A percentile compares a stretch with the other conserved stretches of the same genome.
Evolutionary conservation across 2,797 vertebrate genomes (phyloP).

Genomic region (Remorina albescens): DNA sequence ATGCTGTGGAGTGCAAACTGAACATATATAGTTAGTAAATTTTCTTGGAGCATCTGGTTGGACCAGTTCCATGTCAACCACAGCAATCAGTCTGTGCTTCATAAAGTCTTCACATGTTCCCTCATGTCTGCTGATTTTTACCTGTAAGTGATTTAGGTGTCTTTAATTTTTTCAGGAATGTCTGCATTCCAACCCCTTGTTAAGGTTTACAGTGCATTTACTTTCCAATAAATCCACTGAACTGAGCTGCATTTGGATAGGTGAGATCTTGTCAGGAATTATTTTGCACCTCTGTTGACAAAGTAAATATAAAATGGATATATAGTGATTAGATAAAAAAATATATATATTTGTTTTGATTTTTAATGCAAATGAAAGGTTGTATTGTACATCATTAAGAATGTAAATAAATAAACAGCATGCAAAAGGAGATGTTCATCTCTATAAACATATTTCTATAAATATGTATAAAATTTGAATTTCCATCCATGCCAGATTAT

Average conservation of each 20-base stretch:
- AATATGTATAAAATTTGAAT: not conserved
- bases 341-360: not conserved
- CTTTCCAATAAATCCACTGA: constrained; percentile 65
- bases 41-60: constrained; percentile 40
- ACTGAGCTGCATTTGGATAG: constrained; percentile 37
- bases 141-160: constrained; percentile 68
- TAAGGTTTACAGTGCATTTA: constrained; percentile 70
- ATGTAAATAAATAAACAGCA: not conserved
- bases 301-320: constrained; percentile 44
- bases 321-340: constrained; percentile 22
- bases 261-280: constrained; percentile 44
- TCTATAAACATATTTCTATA: not conserved
- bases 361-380: not conserved
- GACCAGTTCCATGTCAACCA: constrained; percentile 47
- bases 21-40: constrained; percentile 22
- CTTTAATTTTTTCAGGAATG: constrained; percentile 72
- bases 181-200: constrained; percentile 71
- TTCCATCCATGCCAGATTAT: no score
- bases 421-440: not conserved
- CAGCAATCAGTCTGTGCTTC: constrained; percentile 54
- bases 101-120: constrained; percentile 48
- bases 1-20: constrained; percentile 20
- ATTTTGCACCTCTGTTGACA: constrained; percentile 19
- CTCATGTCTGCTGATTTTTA: constrained; percentile 57
- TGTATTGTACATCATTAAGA: not conserved